Conservation (phyloP, 2,113 vertebrate species). For the Cyanoliseus patagonus region DNA sequence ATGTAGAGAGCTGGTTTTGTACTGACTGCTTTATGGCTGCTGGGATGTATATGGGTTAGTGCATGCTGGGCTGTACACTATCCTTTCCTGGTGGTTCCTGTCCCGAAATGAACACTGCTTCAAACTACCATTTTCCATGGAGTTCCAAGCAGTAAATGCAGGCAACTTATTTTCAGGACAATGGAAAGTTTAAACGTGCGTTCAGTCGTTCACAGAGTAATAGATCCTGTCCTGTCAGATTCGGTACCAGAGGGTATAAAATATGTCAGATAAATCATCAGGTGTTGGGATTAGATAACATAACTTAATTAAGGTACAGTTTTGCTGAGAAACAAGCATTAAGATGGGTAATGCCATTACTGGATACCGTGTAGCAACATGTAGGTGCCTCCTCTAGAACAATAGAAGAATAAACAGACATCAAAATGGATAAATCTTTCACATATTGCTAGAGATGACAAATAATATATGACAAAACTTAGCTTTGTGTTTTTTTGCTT, state of each 20-base stretch:
- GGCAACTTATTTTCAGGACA: neutral
- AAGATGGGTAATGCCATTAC: neutral
- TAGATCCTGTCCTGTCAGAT: slow-evolving; percentile 35
- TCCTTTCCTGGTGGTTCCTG: neutral
- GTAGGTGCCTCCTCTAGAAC: neutral
- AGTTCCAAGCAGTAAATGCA: neutral
- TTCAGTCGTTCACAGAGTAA: neutral
- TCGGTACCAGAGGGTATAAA: slow-evolving; percentile 36
- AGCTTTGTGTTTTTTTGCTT: neutral
- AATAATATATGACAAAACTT: slow-evolving; percentile 20
- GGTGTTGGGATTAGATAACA: slow-evolving; percentile 36
- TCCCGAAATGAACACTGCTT: neutral
- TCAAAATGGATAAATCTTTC: slow-evolving; percentile 18
- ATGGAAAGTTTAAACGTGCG: neutral
- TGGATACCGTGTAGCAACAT: neutral
- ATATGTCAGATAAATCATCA: slow-evolving; percentile 26
- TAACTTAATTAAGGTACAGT: slow-evolving; percentile 34
- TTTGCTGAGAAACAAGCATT: neutral
- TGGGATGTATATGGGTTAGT: neutral
- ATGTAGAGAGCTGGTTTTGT: neutral
- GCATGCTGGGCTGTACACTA: accelerated
- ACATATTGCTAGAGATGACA: slow-evolving; percentile 1
- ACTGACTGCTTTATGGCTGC: neutral
- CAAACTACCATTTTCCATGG: neutral
- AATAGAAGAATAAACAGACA: slow-evolving; percentile 28